Evolutionary conservation across 64 coral and sea anemone genomes (phyloP).

Genomic region (Cladopsammia gracilis): DNA sequence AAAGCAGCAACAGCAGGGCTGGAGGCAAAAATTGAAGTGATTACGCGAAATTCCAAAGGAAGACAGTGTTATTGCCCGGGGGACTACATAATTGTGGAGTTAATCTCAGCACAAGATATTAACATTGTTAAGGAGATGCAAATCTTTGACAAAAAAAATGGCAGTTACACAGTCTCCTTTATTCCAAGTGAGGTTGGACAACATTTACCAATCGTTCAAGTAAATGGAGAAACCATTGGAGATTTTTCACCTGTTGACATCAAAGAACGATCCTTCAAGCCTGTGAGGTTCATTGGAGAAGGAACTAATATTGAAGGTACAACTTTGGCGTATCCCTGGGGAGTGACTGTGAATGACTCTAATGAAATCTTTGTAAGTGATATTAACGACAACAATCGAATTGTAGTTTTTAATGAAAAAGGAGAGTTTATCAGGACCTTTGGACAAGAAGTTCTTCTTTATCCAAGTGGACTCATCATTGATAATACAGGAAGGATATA

Average conservation of each 20-base stretch:
- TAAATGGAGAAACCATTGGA: not conserved
- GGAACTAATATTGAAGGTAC: not conserved
- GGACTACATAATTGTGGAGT: not conserved
- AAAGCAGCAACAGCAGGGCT: constrained; percentile 16
- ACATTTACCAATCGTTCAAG: not conserved
- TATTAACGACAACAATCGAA: not conserved
- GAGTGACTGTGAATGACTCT: not conserved
- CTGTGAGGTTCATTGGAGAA: not conserved
- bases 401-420: too few relatives aligned
- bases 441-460: not conserved
- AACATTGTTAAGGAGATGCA: not conserved
- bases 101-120: not conserved
- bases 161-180: not conserved
- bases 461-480: not conserved
- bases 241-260: not conserved
- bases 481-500: not conserved
- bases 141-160: not conserved
- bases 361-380: not conserved
- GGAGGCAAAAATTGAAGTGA: not conserved
- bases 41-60: not conserved
- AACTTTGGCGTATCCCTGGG: not conserved
- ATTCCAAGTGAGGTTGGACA: constrained; percentile 6
- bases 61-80: not conserved
- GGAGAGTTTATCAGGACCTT: not conserved
- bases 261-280: not conserved